Conservation (phyloP, 2,888 invertebrate genomes). For the Agrotis puta region DNA sequence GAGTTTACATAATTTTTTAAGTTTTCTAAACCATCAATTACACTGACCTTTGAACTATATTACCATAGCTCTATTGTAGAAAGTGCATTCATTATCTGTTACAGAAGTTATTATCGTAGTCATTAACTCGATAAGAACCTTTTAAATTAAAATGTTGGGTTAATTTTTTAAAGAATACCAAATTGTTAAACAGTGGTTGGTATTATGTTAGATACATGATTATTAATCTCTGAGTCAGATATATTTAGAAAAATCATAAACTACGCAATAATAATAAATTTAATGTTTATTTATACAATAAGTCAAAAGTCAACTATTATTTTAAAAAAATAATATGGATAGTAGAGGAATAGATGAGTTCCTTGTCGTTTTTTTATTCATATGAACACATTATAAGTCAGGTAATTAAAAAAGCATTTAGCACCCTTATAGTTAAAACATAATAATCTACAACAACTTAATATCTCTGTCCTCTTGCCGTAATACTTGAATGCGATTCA, state of each 20-base stretch:
- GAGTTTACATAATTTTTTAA: background rate
- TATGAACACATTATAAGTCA: too few species aligned
- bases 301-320: background rate
- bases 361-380: too few species aligned
- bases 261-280: background rate
- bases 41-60: conserved; percentile 20
- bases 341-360: too few species aligned
- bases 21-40: background rate
- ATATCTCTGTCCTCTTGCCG: too few species aligned
- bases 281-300: background rate
- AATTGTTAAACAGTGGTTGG: background rate
- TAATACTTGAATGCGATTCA: too few species aligned
- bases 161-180: background rate
- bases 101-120: background rate
- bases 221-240: background rate
- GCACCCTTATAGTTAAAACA: too few species aligned
- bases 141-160: background rate
- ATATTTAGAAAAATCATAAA: background rate
- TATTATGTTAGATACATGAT: background rate
- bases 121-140: conserved; percentile 1
- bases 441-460: too few species aligned
- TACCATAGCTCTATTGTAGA: conserved; percentile 17
- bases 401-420: too few species aligned
- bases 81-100: conserved; percentile 14
- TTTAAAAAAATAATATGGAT: background rate